A percentile compares a stretch with the other conserved stretches of the same genome.
These are phyloP conservation scores for Gadus chalcogrammus DNA, from an alignment of 2,113 vertebrate genomes.

Conservation along the genomic window DNA sequence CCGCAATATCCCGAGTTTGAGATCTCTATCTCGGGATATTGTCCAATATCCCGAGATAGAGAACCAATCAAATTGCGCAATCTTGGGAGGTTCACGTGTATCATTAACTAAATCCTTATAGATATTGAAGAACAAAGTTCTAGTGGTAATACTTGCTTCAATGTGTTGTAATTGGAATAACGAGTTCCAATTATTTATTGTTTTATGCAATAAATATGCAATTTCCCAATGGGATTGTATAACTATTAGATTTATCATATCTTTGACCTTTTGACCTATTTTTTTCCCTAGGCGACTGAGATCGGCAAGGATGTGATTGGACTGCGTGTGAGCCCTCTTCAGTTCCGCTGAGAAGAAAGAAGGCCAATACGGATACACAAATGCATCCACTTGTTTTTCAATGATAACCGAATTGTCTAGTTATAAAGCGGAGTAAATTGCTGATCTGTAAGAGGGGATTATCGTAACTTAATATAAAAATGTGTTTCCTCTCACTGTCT, in stretches of 20 bases:
- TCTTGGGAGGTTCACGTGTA: no score
- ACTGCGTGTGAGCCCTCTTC: slow-evolving; percentile 91
- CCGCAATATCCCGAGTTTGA: no score
- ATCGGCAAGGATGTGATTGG: slow-evolving; percentile 95
- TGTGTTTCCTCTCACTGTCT: slow-evolving; percentile 15
- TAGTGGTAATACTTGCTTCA: no score
- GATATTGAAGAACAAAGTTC: no score
- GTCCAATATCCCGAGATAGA: no score
- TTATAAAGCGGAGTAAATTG: slow-evolving; percentile 15
- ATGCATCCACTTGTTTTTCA: not conserved
- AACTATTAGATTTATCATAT: not conserved
- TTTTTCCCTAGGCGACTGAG: slow-evolving; percentile 82
- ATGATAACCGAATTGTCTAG: slow-evolving; percentile 16
- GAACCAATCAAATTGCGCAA: no score
- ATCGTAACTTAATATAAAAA: slow-evolving; percentile 19
- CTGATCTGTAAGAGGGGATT: slow-evolving; percentile 25
- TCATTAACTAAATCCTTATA: no score
- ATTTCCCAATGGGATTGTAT: not conserved
- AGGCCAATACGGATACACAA: not conserved
- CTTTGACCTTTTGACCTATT: not conserved
- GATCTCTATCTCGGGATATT: no score
- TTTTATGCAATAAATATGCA: not conserved
- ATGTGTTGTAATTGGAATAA: no score
- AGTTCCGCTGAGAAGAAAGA: slow-evolving; percentile 82
- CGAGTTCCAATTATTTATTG: not conserved